Percentiles rank a stretch among this genome's conserved stretches.
Evolutionary conservation across 2,797 vertebrate species (phyloP).

Genomic region (Brachymystax lenok): DNA sequence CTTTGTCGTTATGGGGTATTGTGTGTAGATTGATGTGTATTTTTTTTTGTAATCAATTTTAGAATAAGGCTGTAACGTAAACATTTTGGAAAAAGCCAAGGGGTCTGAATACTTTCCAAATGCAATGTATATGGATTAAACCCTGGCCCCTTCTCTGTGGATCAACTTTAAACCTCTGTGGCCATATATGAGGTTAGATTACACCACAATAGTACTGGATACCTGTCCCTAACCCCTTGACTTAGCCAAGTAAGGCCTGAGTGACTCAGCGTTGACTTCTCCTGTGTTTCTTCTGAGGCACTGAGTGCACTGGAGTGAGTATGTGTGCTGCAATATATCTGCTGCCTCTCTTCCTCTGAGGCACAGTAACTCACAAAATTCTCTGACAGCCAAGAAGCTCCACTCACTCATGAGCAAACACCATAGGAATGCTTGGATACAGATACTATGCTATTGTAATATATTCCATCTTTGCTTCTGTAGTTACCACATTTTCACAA

Average conservation of each 20-base stretch:
- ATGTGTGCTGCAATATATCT: constrained; percentile 1
- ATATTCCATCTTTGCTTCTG: neutral
- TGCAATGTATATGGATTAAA: neutral
- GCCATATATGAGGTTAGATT: neutral
- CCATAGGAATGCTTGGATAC: neutral
- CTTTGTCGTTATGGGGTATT: too few species aligned
- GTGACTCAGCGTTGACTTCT: neutral
- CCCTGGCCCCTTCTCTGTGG: neutral
- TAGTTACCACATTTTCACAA: neutral
- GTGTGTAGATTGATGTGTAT: too few species aligned
- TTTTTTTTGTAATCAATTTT: too few species aligned
- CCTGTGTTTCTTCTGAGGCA: constrained; percentile 2
- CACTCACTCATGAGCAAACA: neutral
- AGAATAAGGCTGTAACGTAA: too few species aligned
- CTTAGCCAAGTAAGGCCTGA: neutral
- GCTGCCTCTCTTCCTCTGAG: constrained; percentile 13
- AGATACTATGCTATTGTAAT: too few species aligned
- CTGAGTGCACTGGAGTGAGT: constrained; percentile 8
- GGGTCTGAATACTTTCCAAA: neutral
- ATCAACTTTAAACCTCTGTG: neutral
- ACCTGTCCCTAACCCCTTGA: neutral
- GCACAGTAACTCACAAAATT: constrained; percentile 40
- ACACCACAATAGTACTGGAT: neutral
- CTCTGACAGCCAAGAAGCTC: constrained; percentile 48
- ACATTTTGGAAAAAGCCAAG: neutral